These are phyloP conservation scores for Sminthopsis crassicaudata DNA, from an alignment of 2,113 vertebrate genomes.

Conservation along the genomic window DNA sequence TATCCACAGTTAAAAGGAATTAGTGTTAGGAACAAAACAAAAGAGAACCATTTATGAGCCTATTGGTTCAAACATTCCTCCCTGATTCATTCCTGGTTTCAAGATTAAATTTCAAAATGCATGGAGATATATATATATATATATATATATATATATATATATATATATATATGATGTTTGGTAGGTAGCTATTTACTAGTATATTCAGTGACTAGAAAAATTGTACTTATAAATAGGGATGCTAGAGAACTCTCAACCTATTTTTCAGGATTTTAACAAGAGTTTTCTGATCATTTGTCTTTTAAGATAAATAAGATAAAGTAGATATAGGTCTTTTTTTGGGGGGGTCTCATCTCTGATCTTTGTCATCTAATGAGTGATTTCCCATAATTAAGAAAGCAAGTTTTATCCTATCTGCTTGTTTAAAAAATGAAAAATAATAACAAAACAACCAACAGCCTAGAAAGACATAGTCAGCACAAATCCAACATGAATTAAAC, in stretches of 20 bases:
- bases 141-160: too few species aligned
- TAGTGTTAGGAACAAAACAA: neutral
- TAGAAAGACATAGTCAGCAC: constrained; percentile 44
- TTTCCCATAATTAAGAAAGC: constrained; percentile 62
- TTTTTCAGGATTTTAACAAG: neutral
- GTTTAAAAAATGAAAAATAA: constrained; percentile 58
- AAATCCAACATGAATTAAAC: constrained; percentile 32
- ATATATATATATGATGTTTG: neutral
- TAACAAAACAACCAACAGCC: constrained; percentile 44
- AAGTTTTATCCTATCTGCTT: constrained; percentile 64
- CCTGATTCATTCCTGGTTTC: neutral
- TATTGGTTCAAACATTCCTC: neutral
- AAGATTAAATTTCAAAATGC: neutral
- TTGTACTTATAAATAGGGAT: neutral
- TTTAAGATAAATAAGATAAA: neutral
- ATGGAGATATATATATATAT: neutral
- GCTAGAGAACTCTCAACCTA: neutral
- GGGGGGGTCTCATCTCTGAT: constrained; percentile 15
- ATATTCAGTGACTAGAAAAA: neutral
- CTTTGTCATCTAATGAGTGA: constrained; percentile 65
- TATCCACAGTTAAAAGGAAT: neutral
- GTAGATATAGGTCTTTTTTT: constrained; percentile 24
- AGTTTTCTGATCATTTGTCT: neutral
- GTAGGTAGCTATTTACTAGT: neutral
- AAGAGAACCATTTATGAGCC: neutral